phyloP scores from a whole-genome alignment of 2,113 vertebrate species.

The Saguinus imperator region DNA sequence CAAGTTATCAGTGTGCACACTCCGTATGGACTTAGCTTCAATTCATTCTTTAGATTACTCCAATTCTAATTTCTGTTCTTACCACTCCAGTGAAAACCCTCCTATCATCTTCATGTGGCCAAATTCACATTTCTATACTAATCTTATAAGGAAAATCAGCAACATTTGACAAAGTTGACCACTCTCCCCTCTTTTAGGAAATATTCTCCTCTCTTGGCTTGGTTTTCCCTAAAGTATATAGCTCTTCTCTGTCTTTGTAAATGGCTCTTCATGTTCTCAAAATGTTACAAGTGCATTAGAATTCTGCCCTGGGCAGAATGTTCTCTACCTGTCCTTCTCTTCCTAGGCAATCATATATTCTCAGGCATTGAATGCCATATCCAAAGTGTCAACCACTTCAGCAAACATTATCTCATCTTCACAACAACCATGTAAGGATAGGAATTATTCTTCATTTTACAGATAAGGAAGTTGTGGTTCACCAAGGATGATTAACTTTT shows the following conservation, averaged over 20 bases:
- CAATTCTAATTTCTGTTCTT: not conserved
- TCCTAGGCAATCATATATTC: not conserved
- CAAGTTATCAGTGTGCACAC: not conserved
- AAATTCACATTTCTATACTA: not conserved
- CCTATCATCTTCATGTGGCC: not conserved
- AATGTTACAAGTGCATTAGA: not conserved
- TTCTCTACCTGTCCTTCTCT: not conserved
- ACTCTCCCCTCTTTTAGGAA: not conserved
- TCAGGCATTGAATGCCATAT: not conserved
- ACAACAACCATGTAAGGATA: not conserved
- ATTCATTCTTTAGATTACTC: not conserved
- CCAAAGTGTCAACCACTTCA: not conserved
- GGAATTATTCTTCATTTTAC: not conserved
- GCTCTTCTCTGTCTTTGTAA: not conserved
- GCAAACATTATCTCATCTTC: not conserved
- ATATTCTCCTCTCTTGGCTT: not conserved
- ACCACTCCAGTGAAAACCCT: not conserved
- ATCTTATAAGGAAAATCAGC: not conserved
- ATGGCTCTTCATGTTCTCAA: not conserved
- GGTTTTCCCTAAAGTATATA: not conserved
- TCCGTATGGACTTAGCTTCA: not conserved
- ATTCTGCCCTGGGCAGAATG: not conserved
- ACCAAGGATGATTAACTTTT: not conserved
- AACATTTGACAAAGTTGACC: not conserved
- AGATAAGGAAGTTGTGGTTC: not conserved